Conservation (phyloP, 2,797 vertebrate genomes). For the Leuciscus waleckii region DNA sequence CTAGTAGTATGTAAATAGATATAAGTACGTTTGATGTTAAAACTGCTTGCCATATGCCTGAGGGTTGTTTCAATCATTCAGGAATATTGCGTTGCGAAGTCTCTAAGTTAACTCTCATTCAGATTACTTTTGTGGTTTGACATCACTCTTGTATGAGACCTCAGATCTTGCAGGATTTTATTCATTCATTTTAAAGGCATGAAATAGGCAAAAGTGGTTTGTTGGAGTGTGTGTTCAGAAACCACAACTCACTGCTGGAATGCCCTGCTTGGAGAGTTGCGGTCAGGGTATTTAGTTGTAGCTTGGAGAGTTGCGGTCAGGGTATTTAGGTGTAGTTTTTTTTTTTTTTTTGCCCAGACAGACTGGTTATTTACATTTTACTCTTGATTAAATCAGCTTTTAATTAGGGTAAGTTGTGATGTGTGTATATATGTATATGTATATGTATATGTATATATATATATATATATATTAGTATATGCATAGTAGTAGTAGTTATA, state of each 20-base stretch:
- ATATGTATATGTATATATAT: too few relatives aligned
- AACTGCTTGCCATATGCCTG: neutral
- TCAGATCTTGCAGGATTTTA: slow-evolving; percentile 28
- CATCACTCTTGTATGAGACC: slow-evolving; percentile 26
- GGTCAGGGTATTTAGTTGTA: slow-evolving; percentile 8
- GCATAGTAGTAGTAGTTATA: too few relatives aligned
- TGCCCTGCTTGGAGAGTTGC: slow-evolving; percentile 45
- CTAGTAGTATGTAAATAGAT: neutral
- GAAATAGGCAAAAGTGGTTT: slow-evolving; percentile 42
- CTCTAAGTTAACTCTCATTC: slow-evolving; percentile 13
- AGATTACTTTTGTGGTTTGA: slow-evolving; percentile 36
- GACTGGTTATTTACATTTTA: slow-evolving; percentile 2
- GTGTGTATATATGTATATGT: too few relatives aligned
- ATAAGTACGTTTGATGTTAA: neutral
- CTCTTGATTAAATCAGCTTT: neutral
- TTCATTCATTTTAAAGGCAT: slow-evolving; percentile 43
- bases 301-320: slow-evolving; percentile 36
- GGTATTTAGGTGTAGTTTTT: neutral
- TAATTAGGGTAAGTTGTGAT: slow-evolving; percentile 17
- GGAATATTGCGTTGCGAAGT: neutral
- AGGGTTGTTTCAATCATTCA: slow-evolving; percentile 21
- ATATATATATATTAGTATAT: too few relatives aligned
- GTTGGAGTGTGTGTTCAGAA: slow-evolving; percentile 37
- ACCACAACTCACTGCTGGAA: slow-evolving; percentile 46
- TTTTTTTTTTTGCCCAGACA: neutral